A percentile compares a stretch with the other conserved stretches of the same genome.
These are phyloP conservation scores for Eupeodes luniger DNA, from an alignment of 2,888 invertebrate species.

Conservation along the genomic window DNA sequence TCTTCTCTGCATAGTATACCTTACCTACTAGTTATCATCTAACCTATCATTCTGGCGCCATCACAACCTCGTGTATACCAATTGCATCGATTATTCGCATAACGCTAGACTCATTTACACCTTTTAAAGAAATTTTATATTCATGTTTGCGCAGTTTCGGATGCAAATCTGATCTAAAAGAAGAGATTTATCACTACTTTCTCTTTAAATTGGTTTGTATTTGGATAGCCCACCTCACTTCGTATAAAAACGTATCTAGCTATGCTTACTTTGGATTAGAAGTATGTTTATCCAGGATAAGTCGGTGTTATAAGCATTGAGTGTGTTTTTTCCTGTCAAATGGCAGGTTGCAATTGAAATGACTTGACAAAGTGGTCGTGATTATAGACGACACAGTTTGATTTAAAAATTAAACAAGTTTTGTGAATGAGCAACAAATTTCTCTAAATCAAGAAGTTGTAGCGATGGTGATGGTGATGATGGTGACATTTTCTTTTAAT, in stretches of 20 bases:
- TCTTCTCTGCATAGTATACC: too few species aligned
- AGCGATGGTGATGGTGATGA: neutral
- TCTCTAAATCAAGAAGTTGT: neutral
- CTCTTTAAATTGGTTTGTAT: slow-evolving; percentile 21
- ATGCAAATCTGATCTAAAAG: slow-evolving; percentile 33
- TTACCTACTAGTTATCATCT: neutral
- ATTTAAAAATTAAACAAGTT: slow-evolving; percentile 21
- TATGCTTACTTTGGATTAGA: neutral
- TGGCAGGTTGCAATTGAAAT: slow-evolving; percentile 38
- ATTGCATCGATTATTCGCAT: slow-evolving; percentile 28
- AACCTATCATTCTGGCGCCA: slow-evolving; percentile 55
- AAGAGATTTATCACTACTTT: slow-evolving; percentile 70
- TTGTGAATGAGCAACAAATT: slow-evolving; percentile 16
- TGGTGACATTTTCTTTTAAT: slow-evolving; percentile 30
- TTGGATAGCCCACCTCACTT: neutral
- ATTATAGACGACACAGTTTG: slow-evolving; percentile 30
- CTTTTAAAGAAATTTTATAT: slow-evolving; percentile 11
- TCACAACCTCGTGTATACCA: too few species aligned
- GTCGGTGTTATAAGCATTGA: slow-evolving; percentile 53
- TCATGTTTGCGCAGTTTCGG: slow-evolving; percentile 3
- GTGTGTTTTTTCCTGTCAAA: slow-evolving; percentile 56
- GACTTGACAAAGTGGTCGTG: slow-evolving; percentile 48
- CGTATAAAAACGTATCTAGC: too few species aligned
- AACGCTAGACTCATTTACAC: slow-evolving; percentile 26
- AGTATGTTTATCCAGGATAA: slow-evolving; percentile 45